phyloP scores from a whole-genome alignment of 2,113 vertebrate genomes.

The Theropithecus gelada region DNA sequence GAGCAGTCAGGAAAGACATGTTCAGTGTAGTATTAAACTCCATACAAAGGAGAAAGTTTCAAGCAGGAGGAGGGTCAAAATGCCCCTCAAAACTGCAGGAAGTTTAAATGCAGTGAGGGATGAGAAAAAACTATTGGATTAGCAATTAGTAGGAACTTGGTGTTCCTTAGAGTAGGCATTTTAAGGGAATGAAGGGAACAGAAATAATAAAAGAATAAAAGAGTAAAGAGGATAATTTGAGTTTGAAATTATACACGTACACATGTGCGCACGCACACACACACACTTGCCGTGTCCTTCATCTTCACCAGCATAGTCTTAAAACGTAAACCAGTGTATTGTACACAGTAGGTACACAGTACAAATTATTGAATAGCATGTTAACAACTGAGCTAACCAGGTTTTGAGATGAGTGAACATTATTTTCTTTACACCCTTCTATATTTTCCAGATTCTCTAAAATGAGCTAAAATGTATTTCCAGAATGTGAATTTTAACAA shows the following conservation, averaged over 20 bases:
- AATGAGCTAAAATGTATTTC: neutral
- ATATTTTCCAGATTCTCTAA: neutral
- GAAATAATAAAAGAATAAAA: slow-evolving; percentile 2
- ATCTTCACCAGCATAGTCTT: neutral
- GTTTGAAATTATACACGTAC: neutral
- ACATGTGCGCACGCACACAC: neutral
- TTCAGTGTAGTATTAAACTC: neutral
- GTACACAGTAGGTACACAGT: neutral
- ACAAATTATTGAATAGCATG: neutral
- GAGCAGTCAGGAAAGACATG: neutral
- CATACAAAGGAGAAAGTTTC: neutral
- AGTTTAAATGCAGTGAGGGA: neutral
- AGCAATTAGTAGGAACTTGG: neutral
- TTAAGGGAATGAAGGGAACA: neutral
- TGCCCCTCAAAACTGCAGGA: neutral
- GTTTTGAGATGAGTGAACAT: neutral
- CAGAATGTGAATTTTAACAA: neutral
- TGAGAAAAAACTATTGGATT: neutral
- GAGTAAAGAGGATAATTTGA: neutral
- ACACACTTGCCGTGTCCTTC: neutral
- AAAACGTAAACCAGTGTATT: neutral
- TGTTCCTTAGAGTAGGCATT: neutral
- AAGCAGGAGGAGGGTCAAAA: neutral
- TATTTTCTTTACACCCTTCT: neutral
- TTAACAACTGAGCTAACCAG: neutral